Base-by-base conservation (phyloP, 2,113 vertebrate species). In the Petrocephalus zakoni region DNA sequence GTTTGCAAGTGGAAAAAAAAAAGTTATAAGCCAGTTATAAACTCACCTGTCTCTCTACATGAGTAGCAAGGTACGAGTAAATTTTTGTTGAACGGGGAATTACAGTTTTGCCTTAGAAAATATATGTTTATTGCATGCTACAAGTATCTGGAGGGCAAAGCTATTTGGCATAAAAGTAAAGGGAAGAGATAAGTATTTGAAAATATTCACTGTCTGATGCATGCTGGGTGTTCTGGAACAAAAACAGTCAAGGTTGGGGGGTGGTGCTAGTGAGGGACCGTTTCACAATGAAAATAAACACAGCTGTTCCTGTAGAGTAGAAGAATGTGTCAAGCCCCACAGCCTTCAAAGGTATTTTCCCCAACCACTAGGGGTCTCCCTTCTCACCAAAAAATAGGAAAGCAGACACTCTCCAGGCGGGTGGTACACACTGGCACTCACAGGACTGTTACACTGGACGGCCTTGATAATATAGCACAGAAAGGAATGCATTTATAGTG, bases 181-280 rank as follows among this genome's bases (percentile, higher is more conserved):
- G 29, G 72, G 5, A 17, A 78, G 34, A 78, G 72, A 42, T 19
- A 37, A 78, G 68, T 11, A 3, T 75, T 75, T 42, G 34, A 78
- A 34, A 29, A 5, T 78, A 78, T 78, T 19, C 37, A 5, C 72
- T 19, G 13, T 29, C 97, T 0, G 97, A 97, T 87, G 97, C 98
- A 95, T 98, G 97, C 93, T 99, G 97, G 7, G 97, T 98, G 90
- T 98, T 97, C 97, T 98, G 92, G 22, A 17, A 46, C 86, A 86
- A 19, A 34, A 86, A 19, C 21, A 21, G 5, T 11, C 8, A 19
- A 55, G 55, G 4, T 58, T 1, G 42, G 4, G 55, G 10, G 58
- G 19, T 4, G 37, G 8, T 19, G 72, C 5, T 42, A 19, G 6
- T 42, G 72, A 78, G 17, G 72, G 13, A 42, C 34, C 72, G 19